A percentile compares a stretch with the other conserved stretches of the same genome.
Conservation (phyloP, 2,888 invertebrate genomes). For the Callimorpha dominula region DNA sequence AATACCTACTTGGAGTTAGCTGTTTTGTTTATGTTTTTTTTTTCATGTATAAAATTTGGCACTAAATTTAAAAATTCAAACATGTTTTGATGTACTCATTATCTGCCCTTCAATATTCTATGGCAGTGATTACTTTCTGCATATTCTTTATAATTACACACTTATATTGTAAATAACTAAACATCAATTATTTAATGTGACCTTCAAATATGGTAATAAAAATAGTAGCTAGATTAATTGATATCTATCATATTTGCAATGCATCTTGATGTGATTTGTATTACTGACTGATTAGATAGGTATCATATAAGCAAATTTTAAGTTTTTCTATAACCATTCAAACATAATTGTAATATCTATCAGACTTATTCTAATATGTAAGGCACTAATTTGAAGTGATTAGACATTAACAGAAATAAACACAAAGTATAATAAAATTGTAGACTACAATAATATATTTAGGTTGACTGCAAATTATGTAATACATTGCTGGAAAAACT, state of each 20-base stretch:
- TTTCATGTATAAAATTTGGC: slow-evolving; percentile 52
- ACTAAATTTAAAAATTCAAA: slow-evolving; percentile 47
- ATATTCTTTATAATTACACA: slow-evolving; percentile 32
- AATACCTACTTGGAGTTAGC: not conserved
- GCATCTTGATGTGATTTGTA: slow-evolving; percentile 30
- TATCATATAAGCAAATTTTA: slow-evolving; percentile 25
- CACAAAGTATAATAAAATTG: slow-evolving; percentile 33
- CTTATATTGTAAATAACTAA: slow-evolving; percentile 27
- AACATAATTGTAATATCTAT: slow-evolving; percentile 56
- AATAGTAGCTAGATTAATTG: slow-evolving; percentile 20
- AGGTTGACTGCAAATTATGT: slow-evolving; percentile 40
- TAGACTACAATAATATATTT: slow-evolving; percentile 42
- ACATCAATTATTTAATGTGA: slow-evolving; percentile 21
- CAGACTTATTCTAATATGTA: slow-evolving; percentile 68
- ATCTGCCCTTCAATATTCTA: slow-evolving; percentile 18
- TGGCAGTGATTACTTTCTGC: slow-evolving; percentile 44
- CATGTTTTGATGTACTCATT: not conserved
- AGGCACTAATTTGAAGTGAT: slow-evolving; percentile 68
- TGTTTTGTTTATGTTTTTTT: not conserved
- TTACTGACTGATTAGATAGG: slow-evolving; percentile 40
- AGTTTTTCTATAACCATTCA: slow-evolving; percentile 23
- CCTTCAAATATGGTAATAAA: slow-evolving; percentile 37
- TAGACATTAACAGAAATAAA: slow-evolving; percentile 48
- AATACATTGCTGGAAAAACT: slow-evolving; percentile 35
- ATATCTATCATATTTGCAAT: slow-evolving; percentile 16